A percentile compares a stretch with the other conserved stretches of the same genome.
phyloP scores from a whole-genome alignment of 2,113 vertebrate species.

The Arizona elegans region DNA sequence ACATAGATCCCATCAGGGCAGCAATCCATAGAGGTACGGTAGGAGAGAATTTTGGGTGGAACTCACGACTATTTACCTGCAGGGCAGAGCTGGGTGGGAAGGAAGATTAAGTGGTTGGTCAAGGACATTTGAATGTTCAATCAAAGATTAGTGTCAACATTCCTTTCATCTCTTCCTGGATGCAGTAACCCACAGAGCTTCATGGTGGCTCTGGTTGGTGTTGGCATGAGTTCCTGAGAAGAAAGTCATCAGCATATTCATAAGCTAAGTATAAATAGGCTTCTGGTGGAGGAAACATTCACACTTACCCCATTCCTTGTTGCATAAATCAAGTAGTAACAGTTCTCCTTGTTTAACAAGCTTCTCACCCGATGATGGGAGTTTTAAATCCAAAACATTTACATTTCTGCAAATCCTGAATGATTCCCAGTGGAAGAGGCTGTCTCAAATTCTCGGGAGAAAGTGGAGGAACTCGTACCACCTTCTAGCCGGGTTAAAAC shows the following conservation, averaged over 20 bases:
- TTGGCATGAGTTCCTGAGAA: background rate
- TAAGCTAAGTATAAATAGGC: constrained; percentile 5
- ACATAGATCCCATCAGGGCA: background rate
- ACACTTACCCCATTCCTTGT: background rate
- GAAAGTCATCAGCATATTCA: background rate
- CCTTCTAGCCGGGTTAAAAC: background rate
- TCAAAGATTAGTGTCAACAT: background rate
- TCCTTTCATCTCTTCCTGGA: background rate
- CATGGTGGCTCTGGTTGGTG: rapidly evolving
- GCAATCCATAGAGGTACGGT: too few species aligned
- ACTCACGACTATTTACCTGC: background rate
- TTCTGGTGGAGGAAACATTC: rapidly evolving
- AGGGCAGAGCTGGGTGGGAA: background rate
- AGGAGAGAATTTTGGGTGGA: background rate
- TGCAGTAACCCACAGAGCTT: background rate
- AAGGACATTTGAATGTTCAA: constrained; percentile 1
- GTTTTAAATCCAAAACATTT: background rate
- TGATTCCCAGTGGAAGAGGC: background rate
- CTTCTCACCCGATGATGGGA: background rate
- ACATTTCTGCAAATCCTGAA: background rate
- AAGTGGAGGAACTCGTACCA: background rate
- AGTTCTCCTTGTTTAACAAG: background rate
- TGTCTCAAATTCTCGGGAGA: background rate
- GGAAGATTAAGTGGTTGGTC: background rate
- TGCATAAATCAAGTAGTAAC: background rate